Base-by-base conservation (phyloP, 2,113 vertebrate species). In the Entelurus aequoreus region DNA sequence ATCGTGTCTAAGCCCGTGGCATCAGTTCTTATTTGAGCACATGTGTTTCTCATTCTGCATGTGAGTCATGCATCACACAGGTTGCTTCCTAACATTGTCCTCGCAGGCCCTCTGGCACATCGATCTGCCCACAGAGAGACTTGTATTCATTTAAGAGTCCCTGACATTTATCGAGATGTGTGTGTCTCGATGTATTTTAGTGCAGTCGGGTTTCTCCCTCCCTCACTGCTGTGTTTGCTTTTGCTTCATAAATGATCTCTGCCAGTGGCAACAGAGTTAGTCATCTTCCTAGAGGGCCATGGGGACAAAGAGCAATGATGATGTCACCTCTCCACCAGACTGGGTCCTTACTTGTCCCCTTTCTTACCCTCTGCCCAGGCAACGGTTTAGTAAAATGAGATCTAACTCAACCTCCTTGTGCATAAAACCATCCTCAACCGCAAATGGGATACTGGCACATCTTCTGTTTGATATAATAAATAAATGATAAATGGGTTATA, bases 11-110 rank as follows among this genome's bases (percentile, higher is more conserved):
- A 10, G n/a, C 28, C 37, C 57, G 62, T 35, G 48, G 52, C 60
- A 65, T 68, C 58, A 40, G 14, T 66, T 58, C 64, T 49, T 78
- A 69, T 70, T 72, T 76, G 69, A 64, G 66, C 60, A 67, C 60
- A 60, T 70, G 68, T 75, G 71, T 73, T 71, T 67, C 58, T 57
- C 42, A 49, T 63, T 65, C 46, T 70, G 52, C 73, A 64, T 56
- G 47, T 67, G 79, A 81, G 62, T 67, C 78, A 81, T 66, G 40
- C 52, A 63, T 84, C 73, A 72, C 64, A 57, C 52, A 61, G 69
- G 75, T 65, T 2, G 5, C 37, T 19, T 58, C 74, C 71, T 64
- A 11, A 50, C 49, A 42, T 49, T 68, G 44, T 66, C 71, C 65
- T 60, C 65, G 0, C 28, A 60, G 44, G 63, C n/a, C 51, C 5